phyloP scores from a whole-genome alignment of 2,797 vertebrate genomes.

The Gila robusta region DNA sequence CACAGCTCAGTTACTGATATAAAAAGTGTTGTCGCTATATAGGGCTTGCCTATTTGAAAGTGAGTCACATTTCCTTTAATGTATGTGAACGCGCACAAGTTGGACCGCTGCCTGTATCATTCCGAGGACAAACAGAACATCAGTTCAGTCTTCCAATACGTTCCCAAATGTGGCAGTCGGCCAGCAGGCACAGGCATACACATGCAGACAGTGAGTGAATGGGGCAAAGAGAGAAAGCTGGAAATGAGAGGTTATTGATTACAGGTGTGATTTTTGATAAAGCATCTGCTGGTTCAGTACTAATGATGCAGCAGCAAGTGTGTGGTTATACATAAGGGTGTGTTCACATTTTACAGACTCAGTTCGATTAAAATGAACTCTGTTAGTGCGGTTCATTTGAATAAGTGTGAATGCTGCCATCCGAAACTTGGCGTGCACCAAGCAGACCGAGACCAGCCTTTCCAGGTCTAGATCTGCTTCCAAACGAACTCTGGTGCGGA shows the following conservation, averaged over 20 bases:
- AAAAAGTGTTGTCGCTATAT: not conserved
- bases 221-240: conserved; percentile 4
- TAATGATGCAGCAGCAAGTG: not conserved
- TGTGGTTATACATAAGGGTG: not conserved
- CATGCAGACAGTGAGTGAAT: not conserved
- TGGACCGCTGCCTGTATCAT: conserved; percentile 33
- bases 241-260: conserved; percentile 29
- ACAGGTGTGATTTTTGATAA: conserved; percentile 18
- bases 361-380: not conserved
- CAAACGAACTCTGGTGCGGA: not conserved
- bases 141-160: conserved; percentile 44
- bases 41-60: not conserved
- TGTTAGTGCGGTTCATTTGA: not conserved
- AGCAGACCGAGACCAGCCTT: not conserved
- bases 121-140: conserved; percentile 36
- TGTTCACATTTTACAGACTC: not conserved
- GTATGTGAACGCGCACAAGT: not conserved
- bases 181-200: conserved; percentile 22
- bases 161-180: conserved; percentile 16
- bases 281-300: not conserved
- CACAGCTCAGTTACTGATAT: not conserved
- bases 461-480: not conserved
- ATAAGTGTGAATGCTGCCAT: not conserved
- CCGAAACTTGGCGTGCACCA: not conserved
- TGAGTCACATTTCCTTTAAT: conserved; percentile 8